Evolutionary conservation across 2,797 vertebrate species (phyloP), one percentile per base, ranked within the genome.

Genomic region (Champsocephalus gunnari): DNA sequence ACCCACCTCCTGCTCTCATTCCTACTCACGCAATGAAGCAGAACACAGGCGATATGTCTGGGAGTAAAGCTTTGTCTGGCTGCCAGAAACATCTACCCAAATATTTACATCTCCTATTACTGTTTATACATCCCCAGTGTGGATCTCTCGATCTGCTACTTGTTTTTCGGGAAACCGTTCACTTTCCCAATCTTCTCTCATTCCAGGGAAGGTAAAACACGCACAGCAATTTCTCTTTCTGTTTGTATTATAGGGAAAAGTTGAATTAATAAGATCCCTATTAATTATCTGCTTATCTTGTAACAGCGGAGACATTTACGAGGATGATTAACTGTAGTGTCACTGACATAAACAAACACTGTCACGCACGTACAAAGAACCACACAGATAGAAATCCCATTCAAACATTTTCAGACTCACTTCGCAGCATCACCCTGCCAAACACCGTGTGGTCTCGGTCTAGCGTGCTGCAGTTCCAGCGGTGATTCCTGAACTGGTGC

Each of bases 81-180:
- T 90, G 94, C 95, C 96, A 96, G 93, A 95, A 92, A 94, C 94
- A 84, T 89, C 95, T 96, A 94, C 96, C 94, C 95, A 98, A 98
- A 97, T 98, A 97, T 98, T 98, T 98, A 98, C 95, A 95, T 97
- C 96, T 98, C 95, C 95, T 95, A 95, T 98, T 98, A 97, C 97
- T 97, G 97, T 97, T 98, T 97, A 95, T 95, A 95, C 92, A 93
- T 95, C 90, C 93, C 94, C 94, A 91, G 83, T 84, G 94, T 91
- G 92, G 69, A 87, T 95, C 94, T 93, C 93, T 94, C 92, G 85
- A 94, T 94, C 93, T 93, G 94, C 93, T 93, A 94, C 94, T 94
- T 94, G 91, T 94, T 95, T 48, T 95, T 92, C 89, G 58, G 28
- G 91, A 92, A 90, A 91, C 92, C 89, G 89, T 92, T 88, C 87